phyloP scores from a whole-genome alignment of 2,797 vertebrate genomes.

The Poecilia picta region DNA sequence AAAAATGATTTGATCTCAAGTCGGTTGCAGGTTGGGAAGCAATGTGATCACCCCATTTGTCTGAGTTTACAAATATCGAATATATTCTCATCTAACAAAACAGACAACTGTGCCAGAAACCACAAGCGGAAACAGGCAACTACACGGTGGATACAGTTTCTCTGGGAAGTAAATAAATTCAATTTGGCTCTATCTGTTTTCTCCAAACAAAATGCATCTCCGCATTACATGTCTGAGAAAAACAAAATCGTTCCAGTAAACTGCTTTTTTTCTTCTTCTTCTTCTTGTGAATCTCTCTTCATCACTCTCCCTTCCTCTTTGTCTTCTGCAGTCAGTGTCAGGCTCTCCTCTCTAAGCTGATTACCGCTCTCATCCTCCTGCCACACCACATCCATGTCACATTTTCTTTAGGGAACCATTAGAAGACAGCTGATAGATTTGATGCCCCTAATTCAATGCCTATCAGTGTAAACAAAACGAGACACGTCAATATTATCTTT shows the following conservation, averaged over 20 bases:
- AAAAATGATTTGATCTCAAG: not conserved
- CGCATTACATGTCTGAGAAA: not conserved
- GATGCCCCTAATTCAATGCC: not conserved
- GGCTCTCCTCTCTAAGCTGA: conserved; percentile 51
- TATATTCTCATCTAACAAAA: not conserved
- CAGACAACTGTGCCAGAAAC: not conserved
- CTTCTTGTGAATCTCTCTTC: conserved; percentile 23
- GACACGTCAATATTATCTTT: not conserved
- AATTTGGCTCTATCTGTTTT: not conserved
- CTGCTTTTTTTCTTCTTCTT: conserved; percentile 21
- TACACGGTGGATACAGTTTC: not conserved
- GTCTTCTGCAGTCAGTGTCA: conserved; percentile 61
- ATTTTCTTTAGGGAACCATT: conserved; percentile 21
- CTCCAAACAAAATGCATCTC: conserved; percentile 6
- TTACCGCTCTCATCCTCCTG: conserved; percentile 56
- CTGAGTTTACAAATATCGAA: conserved; percentile 10
- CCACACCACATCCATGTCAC: conserved; percentile 43
- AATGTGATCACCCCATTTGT: conserved; percentile 10
- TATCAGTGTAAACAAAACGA: not conserved
- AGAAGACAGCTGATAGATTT: not conserved
- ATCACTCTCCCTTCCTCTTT: conserved; percentile 48
- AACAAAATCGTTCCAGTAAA: conserved; percentile 27
- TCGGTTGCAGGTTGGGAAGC: not conserved
- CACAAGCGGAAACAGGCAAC: conserved; percentile 3
- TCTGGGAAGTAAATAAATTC: not conserved